Percentiles rank a stretch among this genome's conserved stretches.
Evolutionary conservation across 2,888 invertebrate species (phyloP).

Genomic region (Fabriciana adippe): DNA sequence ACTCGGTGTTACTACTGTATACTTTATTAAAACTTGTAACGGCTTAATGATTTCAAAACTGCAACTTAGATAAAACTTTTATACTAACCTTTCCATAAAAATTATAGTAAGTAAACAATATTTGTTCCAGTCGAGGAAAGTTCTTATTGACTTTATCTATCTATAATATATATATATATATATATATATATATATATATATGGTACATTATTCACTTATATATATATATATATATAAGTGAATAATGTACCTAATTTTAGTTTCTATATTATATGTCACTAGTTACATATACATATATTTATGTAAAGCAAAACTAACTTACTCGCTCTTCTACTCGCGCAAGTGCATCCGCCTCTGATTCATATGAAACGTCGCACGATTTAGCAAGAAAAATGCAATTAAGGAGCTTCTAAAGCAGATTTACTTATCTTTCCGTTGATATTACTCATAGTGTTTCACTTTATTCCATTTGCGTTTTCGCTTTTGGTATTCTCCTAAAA

Average conservation of each 20-base stretch:
- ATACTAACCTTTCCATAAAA: background rate
- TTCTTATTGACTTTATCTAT: too few relatives aligned
- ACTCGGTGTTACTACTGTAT: slow-evolving; percentile 7
- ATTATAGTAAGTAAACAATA: background rate
- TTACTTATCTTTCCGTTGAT: background rate
- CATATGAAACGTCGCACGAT: slow-evolving; percentile 4
- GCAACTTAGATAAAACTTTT: background rate
- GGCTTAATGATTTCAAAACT: slow-evolving; percentile 4
- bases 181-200: too few relatives aligned
- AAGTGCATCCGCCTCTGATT: slow-evolving; percentile 5
- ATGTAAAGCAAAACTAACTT: too few relatives aligned
- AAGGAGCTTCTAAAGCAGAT: slow-evolving; percentile 1
- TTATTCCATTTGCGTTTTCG: background rate
- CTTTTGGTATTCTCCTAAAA: background rate
- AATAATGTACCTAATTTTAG: too few relatives aligned
- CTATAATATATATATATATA: too few relatives aligned
- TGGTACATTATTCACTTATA: too few relatives aligned
- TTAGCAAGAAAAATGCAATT: slow-evolving; percentile 17
- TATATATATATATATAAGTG: too few relatives aligned
- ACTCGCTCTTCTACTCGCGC: too few relatives aligned
- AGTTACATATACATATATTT: too few relatives aligned
- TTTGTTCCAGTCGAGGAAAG: too few relatives aligned
- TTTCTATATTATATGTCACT: too few relatives aligned
- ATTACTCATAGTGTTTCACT: background rate
- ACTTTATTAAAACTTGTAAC: slow-evolving; percentile 2